Conservation (phyloP, 2,888 invertebrate genomes). For the Erebia ligea region DNA sequence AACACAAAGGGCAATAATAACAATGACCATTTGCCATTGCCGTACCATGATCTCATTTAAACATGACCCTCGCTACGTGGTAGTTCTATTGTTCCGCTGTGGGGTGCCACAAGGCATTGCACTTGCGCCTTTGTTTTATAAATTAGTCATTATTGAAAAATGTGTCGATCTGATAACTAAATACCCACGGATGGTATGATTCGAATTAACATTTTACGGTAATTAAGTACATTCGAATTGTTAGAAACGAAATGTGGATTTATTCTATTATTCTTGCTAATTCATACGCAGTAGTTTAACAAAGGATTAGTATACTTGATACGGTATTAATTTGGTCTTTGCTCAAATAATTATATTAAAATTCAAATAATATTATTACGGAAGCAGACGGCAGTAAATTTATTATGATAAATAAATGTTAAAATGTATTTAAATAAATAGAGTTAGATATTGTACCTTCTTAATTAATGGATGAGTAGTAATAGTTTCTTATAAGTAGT, state of each 20-base stretch:
- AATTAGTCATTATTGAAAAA: constrained; percentile 35
- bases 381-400: too few relatives aligned
- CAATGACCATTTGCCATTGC: constrained; percentile 32
- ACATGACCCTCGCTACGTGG: constrained; percentile 34
- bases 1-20: constrained; percentile 35
- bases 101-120: constrained; percentile 39
- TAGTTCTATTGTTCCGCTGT: constrained; percentile 30
- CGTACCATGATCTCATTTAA: constrained; percentile 33
- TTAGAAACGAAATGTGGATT: not conserved
- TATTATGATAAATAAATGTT: too few relatives aligned
- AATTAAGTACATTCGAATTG: constrained; percentile 2
- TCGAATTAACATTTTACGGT: constrained; percentile 14
- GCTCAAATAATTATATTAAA: too few relatives aligned
- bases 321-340: too few relatives aligned
- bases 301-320: too few relatives aligned
- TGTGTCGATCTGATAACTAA: constrained; percentile 27
- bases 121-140: constrained; percentile 39
- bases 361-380: too few relatives aligned
- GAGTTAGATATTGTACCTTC: too few relatives aligned
- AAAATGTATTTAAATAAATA: too few relatives aligned
- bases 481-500: too few relatives aligned
- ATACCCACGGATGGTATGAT: constrained; percentile 20
- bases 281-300: too few relatives aligned
- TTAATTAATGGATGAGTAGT: too few relatives aligned
- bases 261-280: too few relatives aligned